phyloP scores from a whole-genome alignment of 1,140 invertebrate species.

The Halictus rubicundus region DNA sequence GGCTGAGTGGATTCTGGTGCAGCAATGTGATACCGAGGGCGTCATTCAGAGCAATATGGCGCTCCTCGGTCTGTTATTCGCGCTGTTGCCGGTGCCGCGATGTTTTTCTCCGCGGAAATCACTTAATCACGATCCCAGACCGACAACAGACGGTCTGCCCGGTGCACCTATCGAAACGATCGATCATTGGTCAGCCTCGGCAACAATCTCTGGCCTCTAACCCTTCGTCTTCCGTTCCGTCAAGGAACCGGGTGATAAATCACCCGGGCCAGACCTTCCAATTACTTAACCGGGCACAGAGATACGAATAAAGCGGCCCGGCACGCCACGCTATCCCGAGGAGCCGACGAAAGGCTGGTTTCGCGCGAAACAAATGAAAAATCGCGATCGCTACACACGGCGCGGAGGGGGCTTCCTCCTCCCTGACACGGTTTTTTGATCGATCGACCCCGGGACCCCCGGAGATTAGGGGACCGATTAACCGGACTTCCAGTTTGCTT shows the following conservation, averaged over 20 bases:
- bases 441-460: slow-evolving; percentile 9
- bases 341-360: neutral
- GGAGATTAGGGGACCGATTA: slow-evolving; percentile 38
- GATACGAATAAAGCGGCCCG: slow-evolving; percentile 57
- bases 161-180: slow-evolving; percentile 62
- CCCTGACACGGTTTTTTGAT: slow-evolving; percentile 21
- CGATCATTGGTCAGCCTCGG: slow-evolving; percentile 66
- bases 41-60: too few species aligned
- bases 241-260: slow-evolving; percentile 66
- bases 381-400: neutral
- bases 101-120: slow-evolving; percentile 53
- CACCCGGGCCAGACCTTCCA: slow-evolving; percentile 60
- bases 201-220: slow-evolving; percentile 58
- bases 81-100: too few species aligned
- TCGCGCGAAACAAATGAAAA: slow-evolving; percentile 32
- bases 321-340: neutral
- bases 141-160: slow-evolving; percentile 46
- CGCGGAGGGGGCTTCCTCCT: too few species aligned
- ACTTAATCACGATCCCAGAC: slow-evolving; percentile 59
- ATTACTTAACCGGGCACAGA: slow-evolving; percentile 62
- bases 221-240: slow-evolving; percentile 55
- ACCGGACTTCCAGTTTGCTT: slow-evolving; percentile 11
- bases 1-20: too few species aligned
- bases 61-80: too few species aligned
- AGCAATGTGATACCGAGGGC: too few species aligned